Evolutionary conservation across 2,113 vertebrate species (phyloP), one percentile per base, ranked within the genome.

Genomic region (Ginglymostoma cirratum): DNA sequence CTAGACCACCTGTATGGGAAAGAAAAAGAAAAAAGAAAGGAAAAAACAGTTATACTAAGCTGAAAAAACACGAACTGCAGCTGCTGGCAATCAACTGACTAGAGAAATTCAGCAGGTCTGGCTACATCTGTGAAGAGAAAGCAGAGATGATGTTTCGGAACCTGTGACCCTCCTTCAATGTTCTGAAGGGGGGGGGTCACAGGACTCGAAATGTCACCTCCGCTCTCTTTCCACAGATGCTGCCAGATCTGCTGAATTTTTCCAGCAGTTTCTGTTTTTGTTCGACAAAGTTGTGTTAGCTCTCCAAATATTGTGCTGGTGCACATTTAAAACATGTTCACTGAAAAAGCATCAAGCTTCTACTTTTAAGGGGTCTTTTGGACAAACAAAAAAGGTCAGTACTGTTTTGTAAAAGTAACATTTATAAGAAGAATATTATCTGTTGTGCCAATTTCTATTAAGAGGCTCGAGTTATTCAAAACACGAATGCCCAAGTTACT

Each of bases 1-100:
- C 99, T 96, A 98, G 97, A 83, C 99, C 99, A 97, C 99, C 99
- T 99, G 96, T 96, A 95, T 96, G 96, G n/a, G 45, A 24, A 55
- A 30, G 55, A 30, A 27, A 45, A 12, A 66, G 52, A 34, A 2
- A 66, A 66, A 48, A 42, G 52, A 34, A 93, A 5, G 1, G 3
- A 94, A 94, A 94, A 61, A 2, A 12, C n/a, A 30, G 27, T 19
- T 48, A 70, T 14, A 72, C 38, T 45, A 94, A 69, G 27, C 5
- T 94, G 34, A 61, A 61, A 61, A 61, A 61, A 61, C 7, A 7
- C 55, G 55, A 61, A 61, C 55, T 10, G 6, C 55, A 8, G 55
- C 12, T 12, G 7, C 12, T 61, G 55, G 55, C 55, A 61, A 61
- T 61, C 55, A 61, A 61, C 7, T 12, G 0, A 61, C 55, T 61